These are phyloP conservation scores for Epinephelus moara DNA, from an alignment of 2,113 vertebrate species.

Conservation along the genomic window DNA sequence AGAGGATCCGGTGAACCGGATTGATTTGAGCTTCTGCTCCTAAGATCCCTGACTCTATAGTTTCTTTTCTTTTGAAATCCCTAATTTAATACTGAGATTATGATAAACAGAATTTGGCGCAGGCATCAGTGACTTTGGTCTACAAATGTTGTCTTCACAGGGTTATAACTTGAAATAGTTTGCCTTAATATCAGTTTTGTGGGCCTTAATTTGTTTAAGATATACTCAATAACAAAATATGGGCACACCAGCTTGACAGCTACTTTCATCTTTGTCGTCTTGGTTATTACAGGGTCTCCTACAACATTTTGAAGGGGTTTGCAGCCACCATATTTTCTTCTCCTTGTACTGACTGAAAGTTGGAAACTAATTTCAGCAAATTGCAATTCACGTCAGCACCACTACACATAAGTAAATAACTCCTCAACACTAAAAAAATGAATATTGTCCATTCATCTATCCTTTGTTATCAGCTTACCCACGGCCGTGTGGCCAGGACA, in stretches of 20 bases:
- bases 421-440: background rate
- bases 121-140: background rate
- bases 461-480: too few species aligned
- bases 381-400: background rate
- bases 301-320: too few species aligned
- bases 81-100: background rate
- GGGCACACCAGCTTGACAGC: background rate
- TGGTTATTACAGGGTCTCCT: background rate
- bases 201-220: background rate
- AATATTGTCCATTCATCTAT: background rate
- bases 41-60: background rate
- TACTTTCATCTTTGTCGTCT: background rate
- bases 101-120: background rate
- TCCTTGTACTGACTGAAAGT: too few species aligned
- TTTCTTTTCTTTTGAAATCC: background rate
- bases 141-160: background rate
- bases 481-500: too few species aligned
- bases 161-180: background rate
- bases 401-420: background rate
- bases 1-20: slow-evolving; percentile 28
- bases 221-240: background rate
- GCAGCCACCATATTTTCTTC: too few species aligned
- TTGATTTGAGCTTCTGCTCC: slow-evolving; percentile 19
- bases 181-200: background rate
- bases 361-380: background rate